Conservation (phyloP, 2,113 vertebrate genomes). For the Tyto alba region DNA sequence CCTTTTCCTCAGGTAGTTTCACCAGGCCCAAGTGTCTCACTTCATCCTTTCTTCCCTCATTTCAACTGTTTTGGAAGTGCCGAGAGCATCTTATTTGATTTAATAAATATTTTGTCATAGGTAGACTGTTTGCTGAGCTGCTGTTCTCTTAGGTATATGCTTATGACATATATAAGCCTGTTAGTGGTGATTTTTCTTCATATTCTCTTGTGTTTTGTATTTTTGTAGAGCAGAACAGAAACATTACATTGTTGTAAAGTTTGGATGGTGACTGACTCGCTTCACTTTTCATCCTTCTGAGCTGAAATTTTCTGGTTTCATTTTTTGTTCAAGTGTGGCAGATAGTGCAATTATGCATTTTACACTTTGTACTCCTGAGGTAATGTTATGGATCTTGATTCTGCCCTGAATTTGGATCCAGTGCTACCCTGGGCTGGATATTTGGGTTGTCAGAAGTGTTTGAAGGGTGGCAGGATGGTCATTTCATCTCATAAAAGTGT, state of each 20-base stretch:
- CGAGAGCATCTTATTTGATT: conserved; percentile 44
- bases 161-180: conserved; percentile 13
- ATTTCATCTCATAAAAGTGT: background rate
- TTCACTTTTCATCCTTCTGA: background rate
- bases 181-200: background rate
- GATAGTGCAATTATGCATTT: background rate
- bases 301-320: background rate
- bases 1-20: background rate
- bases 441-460: background rate
- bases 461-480: background rate
- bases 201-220: conserved; percentile 14
- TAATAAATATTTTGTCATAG: conserved; percentile 38
- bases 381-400: background rate
- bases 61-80: conserved; percentile 1
- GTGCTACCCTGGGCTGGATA: background rate
- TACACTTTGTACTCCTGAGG: background rate
- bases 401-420: background rate
- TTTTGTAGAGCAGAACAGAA: conserved; percentile 11
- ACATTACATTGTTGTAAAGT: background rate
- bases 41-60: background rate
- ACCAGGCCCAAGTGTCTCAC: background rate
- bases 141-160: conserved; percentile 4
- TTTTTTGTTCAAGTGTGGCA: background rate
- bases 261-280: background rate
- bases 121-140: conserved; percentile 24